Conservation (phyloP, 2,888 invertebrate species). For the Stratiomys singularior region DNA sequence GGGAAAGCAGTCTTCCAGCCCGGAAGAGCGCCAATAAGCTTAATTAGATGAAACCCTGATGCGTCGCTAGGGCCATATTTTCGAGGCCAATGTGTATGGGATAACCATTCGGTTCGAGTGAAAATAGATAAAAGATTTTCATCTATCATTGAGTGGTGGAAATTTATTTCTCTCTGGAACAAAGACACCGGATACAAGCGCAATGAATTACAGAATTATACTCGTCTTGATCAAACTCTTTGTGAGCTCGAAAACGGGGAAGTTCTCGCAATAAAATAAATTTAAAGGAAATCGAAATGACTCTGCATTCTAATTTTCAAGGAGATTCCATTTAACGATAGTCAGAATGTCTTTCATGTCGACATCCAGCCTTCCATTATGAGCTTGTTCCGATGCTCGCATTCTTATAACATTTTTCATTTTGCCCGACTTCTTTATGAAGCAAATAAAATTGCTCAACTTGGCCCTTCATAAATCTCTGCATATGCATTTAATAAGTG, state of each 20-base stretch:
- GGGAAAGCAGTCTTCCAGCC: background rate
- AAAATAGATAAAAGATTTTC: background rate
- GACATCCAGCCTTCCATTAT: no score
- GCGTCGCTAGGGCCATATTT: background rate
- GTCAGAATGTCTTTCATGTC: no score
- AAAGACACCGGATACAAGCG: background rate
- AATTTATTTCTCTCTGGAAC: background rate
- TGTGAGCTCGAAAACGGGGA: background rate
- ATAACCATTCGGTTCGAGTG: background rate
- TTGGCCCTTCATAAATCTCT: slow-evolving; percentile 7
- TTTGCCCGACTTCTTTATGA: no score
- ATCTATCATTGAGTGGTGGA: background rate
- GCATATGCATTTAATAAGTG: slow-evolving; percentile 6
- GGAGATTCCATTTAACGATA: background rate
- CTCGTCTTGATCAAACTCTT: background rate
- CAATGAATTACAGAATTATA: background rate
- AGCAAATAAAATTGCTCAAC: background rate
- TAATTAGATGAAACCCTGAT: slow-evolving; percentile 1
- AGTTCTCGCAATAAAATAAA: background rate
- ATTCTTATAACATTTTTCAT: no score
- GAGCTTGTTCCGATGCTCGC: no score
- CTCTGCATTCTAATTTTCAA: background rate
- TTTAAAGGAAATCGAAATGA: background rate
- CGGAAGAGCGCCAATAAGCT: slow-evolving; percentile 2
- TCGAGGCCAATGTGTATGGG: no score